Conservation (phyloP, 2,888 invertebrate species). For the Tetragonisca angustula region DNA sequence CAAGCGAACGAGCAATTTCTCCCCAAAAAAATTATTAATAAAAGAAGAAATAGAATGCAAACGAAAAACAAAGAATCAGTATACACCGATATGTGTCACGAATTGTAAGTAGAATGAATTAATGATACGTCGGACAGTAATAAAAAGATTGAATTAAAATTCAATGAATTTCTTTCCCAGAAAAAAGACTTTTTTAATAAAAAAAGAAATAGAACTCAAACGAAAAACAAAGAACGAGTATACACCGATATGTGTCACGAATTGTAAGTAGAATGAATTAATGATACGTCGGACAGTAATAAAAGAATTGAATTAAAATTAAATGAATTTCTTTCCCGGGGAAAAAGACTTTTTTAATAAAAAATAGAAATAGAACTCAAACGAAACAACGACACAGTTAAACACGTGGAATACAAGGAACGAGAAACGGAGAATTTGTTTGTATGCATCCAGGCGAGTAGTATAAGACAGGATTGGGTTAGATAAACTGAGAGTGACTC, state of each 20-base stretch:
- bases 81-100: neutral
- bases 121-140: neutral
- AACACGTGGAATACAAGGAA: neutral
- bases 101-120: neutral
- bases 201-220: neutral
- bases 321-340: neutral
- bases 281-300: neutral
- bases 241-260: neutral
- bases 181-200: neutral
- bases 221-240: neutral
- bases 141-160: neutral
- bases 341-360: neutral
- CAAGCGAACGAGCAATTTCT: neutral
- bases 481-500: conserved; percentile 21
- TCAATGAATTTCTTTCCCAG: neutral
- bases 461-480: conserved; percentile 10
- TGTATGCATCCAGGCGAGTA: conserved; percentile 5
- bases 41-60: neutral
- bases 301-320: neutral
- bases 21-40: no score
- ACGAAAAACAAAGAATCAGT: neutral
- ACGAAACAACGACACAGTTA: neutral
- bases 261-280: neutral
- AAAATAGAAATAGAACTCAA: neutral
- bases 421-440: neutral